phyloP scores from a whole-genome alignment of 30 jellyfish, hydroid and myxozoan genomes.

The Turritopsis dohrnii region DNA sequence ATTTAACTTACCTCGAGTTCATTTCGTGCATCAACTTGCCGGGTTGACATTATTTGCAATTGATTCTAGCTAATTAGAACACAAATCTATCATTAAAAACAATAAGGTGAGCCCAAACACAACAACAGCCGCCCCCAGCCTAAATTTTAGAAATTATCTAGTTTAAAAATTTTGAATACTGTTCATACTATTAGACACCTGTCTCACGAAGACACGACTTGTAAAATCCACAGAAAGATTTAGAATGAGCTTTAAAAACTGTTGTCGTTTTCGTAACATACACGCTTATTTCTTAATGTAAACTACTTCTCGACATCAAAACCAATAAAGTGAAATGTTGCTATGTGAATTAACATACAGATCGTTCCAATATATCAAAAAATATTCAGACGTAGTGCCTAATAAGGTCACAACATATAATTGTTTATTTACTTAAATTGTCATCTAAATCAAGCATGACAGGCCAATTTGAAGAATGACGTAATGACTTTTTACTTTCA shows the following conservation, averaged over 20 bases:
- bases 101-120: too few relatives aligned
- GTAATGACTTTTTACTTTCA: background rate
- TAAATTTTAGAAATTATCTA: too few relatives aligned
- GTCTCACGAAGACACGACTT: background rate
- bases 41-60: background rate
- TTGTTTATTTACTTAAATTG: background rate
- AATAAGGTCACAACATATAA: background rate
- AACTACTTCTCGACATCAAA: background rate
- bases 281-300: background rate
- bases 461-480: background rate
- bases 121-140: background rate
- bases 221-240: background rate
- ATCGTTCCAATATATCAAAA: background rate
- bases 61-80: background rate
- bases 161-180: background rate
- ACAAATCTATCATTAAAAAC: background rate
- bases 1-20: constrained; percentile 6
- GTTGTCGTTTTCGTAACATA: background rate
- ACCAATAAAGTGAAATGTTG: too few relatives aligned
- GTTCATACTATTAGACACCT: background rate
- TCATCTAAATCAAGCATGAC: background rate
- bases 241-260: background rate
- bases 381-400: background rate
- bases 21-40: constrained; percentile 6
- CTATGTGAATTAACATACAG: background rate